A percentile compares a stretch with the other conserved stretches of the same genome.
Conservation (phyloP, 2,113 vertebrate species). For the Calyptommatus sinebrachiatus region DNA sequence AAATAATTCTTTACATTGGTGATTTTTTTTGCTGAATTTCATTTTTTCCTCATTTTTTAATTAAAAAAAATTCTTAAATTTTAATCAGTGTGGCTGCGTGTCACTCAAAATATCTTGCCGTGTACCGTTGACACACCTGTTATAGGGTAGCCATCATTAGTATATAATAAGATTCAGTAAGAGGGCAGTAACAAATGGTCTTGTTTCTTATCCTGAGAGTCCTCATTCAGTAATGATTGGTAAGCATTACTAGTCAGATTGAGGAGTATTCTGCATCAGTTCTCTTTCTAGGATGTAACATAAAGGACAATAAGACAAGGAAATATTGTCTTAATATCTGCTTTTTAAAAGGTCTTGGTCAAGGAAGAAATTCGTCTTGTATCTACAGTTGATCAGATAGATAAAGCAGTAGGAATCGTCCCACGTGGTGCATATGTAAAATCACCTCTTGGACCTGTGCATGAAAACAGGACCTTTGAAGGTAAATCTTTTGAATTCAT, state of each 20-base stretch:
- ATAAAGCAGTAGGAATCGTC: slow-evolving; percentile 81
- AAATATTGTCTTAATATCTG: slow-evolving; percentile 18
- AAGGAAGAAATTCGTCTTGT: slow-evolving; percentile 86
- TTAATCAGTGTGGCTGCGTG: too few relatives aligned
- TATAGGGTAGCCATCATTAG: too few relatives aligned
- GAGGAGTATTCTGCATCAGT: slow-evolving; percentile 14
- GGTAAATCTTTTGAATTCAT: slow-evolving; percentile 70
- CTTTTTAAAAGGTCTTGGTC: slow-evolving; percentile 60
- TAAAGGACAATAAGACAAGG: not conserved
- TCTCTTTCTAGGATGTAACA: slow-evolving; percentile 32
- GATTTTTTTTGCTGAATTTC: too few relatives aligned
- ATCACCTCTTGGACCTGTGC: slow-evolving; percentile 76
- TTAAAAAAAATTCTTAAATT: too few relatives aligned
- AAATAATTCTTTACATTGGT: too few relatives aligned
- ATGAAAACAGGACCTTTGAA: slow-evolving; percentile 84
- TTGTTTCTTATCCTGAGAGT: not conserved
- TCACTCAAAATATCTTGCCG: too few relatives aligned
- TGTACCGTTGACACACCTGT: too few relatives aligned
- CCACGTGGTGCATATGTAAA: slow-evolving; percentile 86
- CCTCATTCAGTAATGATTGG: not conserved
- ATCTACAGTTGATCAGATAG: slow-evolving; percentile 80
- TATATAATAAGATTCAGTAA: too few relatives aligned
- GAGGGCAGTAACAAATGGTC: not conserved
- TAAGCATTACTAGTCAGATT: not conserved
- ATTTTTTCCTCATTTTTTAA: too few relatives aligned